Conservation (phyloP, 2,888 invertebrate species). For the Agriopis marginaria region DNA sequence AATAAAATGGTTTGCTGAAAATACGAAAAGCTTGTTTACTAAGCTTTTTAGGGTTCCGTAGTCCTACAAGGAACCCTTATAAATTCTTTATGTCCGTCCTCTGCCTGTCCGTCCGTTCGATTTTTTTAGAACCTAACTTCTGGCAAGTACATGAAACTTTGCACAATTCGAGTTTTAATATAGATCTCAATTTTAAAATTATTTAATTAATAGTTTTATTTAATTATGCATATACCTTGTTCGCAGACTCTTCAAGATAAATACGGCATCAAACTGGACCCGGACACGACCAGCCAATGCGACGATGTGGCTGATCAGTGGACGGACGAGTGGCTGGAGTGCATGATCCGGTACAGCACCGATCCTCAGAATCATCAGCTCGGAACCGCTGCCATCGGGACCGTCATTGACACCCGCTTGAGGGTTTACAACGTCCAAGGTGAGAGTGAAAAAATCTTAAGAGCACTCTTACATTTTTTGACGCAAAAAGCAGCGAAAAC, state of each 20-base stretch:
- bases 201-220: neutral
- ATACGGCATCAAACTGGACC: conserved; percentile 75
- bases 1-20: too few relatives aligned
- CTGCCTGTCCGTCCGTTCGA: too few relatives aligned
- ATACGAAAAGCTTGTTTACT: too few relatives aligned
- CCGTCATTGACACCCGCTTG: conserved; percentile 86
- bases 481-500: too few relatives aligned
- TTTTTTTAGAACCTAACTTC: too few relatives aligned
- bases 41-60: too few relatives aligned
- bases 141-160: too few relatives aligned
- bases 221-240: neutral
- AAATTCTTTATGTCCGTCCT: too few relatives aligned
- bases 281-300: conserved; percentile 72
- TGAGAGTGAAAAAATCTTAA: conserved; percentile 45
- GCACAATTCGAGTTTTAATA: too few relatives aligned
- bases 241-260: conserved; percentile 69
- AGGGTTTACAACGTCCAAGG: conserved; percentile 84
- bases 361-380: conserved; percentile 93
- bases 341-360: conserved; percentile 89
- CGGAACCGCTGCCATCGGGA: conserved; percentile 92
- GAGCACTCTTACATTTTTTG: too few relatives aligned
- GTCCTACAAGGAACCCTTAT: too few relatives aligned
- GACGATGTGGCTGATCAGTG: conserved; percentile 61
- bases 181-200: too few relatives aligned
- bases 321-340: conserved; percentile 90